These are phyloP conservation scores for Pterocles burchelli DNA, from an alignment of 2,113 vertebrate genomes.

Conservation along the genomic window DNA sequence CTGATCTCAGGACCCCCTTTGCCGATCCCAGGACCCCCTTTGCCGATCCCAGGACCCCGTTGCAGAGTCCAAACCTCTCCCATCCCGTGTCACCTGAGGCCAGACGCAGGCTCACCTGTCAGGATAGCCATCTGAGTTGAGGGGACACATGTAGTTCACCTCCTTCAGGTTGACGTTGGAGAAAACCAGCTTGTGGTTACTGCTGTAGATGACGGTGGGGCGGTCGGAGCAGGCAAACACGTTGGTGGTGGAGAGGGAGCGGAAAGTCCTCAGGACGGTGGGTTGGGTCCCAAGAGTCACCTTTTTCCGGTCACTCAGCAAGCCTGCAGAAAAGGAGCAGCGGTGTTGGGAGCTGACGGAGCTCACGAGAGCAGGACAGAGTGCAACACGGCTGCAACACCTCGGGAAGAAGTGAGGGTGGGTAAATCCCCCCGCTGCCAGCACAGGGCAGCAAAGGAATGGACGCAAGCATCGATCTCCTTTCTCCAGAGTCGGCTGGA, in stretches of 20 bases:
- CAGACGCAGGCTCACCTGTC: constrained; percentile 84
- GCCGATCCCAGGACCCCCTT: not conserved
- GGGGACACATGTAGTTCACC: constrained; percentile 99
- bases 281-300: constrained; percentile 97
- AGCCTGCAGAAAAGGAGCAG: constrained; percentile 70
- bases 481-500: not conserved
- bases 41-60: not conserved
- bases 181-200: constrained; percentile 99
- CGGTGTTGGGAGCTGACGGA: not conserved
- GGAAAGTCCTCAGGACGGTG: constrained; percentile 94
- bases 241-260: constrained; percentile 96
- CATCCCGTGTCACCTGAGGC: rapidly evolving
- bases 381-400: rapidly evolving
- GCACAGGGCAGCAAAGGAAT: not conserved
- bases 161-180: constrained; percentile 99
- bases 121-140: constrained; percentile 97
- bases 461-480: rapidly evolving
- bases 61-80: not conserved
- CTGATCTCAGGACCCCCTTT: not conserved
- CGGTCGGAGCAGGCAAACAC: constrained; percentile 98
- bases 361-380: not conserved
- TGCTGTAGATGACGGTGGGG: constrained; percentile 99
- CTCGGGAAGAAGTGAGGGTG: rapidly evolving
- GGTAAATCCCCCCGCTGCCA: not conserved
- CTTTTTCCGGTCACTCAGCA: constrained; percentile 94